Evolutionary conservation across 2,113 vertebrate species (phyloP), one percentile per base, ranked within the genome.

Genomic region (Oryzias javanicus): DNA sequence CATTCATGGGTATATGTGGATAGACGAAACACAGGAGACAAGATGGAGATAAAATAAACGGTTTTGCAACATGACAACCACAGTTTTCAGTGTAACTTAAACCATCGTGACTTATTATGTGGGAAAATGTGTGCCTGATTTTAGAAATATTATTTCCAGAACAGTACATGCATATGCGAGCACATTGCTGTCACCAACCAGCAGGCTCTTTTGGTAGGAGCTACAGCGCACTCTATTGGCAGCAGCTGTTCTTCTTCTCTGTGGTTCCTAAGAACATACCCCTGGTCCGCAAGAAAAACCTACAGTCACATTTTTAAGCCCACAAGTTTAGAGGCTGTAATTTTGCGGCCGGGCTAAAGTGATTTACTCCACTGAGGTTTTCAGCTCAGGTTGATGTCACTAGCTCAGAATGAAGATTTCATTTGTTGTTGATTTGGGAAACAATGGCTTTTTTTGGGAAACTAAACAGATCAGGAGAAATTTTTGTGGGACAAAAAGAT

Each of bases 311-410:
- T 88, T 90, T 78, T 69, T 69, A 46, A 42, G 29, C 63, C 91
- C 90, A 85, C 88, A 91, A 87, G 76, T 83, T 76, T 71, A 84
- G 79, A 86, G 79, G 79, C 85, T 91, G 56, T 91, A 88, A 91
- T 92, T 91, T 89, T 49, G 91, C 75, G 91, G 90, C 84, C 85
- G 75, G 70, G 76, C 64, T 62, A 60, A 67, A 78, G 68, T 70
- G 65, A 78, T 74, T 78, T 72, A 76, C 59, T 87, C 64, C 27
- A 64, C 68, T 79, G 84, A 85, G 81, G 76, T 71, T 86, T 85
- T 79, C 55, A 65, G 67, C 78, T 80, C 42, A 7, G 54, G 72
- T 72, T 72, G 55, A 82, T 80, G 71, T 79, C 79, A 70, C 64
- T 51, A 53, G 54, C 70, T 71, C 42, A 57, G 63, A 47, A 58